phyloP scores from a whole-genome alignment of 2,888 invertebrate genomes.

The Tolmerus cingulatus region DNA sequence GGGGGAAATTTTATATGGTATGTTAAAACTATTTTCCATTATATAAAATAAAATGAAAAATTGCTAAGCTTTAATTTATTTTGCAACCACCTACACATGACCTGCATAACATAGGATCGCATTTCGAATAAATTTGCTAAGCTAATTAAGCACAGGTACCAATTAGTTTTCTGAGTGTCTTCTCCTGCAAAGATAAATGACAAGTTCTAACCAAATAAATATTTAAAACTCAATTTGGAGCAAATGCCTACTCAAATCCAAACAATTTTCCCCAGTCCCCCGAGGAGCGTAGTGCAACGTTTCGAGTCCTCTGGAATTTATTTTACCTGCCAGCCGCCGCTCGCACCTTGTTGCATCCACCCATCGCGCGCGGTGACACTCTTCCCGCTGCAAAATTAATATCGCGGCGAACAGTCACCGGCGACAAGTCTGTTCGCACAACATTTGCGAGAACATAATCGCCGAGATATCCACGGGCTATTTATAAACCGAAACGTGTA shows the following conservation, averaged over 20 bases:
- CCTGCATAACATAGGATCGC: background rate
- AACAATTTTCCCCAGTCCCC: background rate
- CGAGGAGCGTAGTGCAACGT: background rate
- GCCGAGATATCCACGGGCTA: conserved; percentile 24
- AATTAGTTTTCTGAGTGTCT: background rate
- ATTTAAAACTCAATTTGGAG: background rate
- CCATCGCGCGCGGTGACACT: background rate
- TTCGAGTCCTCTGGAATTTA: background rate
- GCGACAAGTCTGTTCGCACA: conserved; percentile 19
- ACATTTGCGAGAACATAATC: conserved; percentile 27
- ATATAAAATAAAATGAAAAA: background rate
- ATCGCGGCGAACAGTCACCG: background rate
- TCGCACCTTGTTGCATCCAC: background rate
- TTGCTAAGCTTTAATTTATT: background rate
- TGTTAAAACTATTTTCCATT: too few relatives aligned
- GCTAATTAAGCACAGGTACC: background rate
- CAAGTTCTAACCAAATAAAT: background rate
- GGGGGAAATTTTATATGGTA: too few relatives aligned
- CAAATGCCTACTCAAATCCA: background rate
- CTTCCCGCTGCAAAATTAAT: background rate
- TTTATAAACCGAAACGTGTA: conserved; percentile 33
- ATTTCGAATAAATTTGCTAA: background rate
- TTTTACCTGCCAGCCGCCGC: background rate
- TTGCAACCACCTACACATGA: background rate
- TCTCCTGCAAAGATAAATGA: background rate